Percentiles rank a stretch among this genome's conserved stretches.
phyloP scores from a whole-genome alignment of 2,888 invertebrate species.

The Ceriagrion tenellum region DNA sequence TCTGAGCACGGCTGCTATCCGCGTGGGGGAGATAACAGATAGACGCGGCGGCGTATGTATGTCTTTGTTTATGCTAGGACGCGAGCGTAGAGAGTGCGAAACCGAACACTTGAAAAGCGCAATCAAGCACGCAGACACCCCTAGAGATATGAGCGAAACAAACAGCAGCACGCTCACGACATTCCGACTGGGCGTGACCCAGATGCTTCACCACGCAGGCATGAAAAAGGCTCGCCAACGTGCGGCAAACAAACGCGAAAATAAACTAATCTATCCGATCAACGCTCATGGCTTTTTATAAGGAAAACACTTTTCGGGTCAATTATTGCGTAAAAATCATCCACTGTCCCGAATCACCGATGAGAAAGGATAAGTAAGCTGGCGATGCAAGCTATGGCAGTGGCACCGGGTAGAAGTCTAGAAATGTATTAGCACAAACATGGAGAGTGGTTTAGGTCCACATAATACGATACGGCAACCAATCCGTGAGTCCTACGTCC shows the following conservation, averaged over 20 bases:
- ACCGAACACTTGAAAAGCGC: background rate
- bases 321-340: background rate
- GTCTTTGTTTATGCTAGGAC: background rate
- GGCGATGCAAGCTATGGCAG: too few species aligned
- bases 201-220: background rate
- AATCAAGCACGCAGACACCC: background rate
- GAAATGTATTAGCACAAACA: too few species aligned
- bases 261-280: background rate
- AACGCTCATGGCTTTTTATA: background rate
- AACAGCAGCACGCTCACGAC: background rate
- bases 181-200: slow-evolving; percentile 28
- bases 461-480: too few species aligned
- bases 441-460: too few species aligned
- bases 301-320: slow-evolving; percentile 4
- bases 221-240: background rate
- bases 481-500: too few species aligned
- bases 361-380: background rate
- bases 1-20: background rate
- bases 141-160: slow-evolving; percentile 16
- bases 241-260: background rate
- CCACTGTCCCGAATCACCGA: background rate
- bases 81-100: slow-evolving; percentile 2
- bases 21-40: background rate
- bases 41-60: background rate
- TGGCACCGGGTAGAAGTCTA: too few species aligned